Evolutionary conservation across 2,113 vertebrate species (phyloP), one percentile per base, ranked within the genome.

Genomic region (Halichoeres trimaculatus): DNA sequence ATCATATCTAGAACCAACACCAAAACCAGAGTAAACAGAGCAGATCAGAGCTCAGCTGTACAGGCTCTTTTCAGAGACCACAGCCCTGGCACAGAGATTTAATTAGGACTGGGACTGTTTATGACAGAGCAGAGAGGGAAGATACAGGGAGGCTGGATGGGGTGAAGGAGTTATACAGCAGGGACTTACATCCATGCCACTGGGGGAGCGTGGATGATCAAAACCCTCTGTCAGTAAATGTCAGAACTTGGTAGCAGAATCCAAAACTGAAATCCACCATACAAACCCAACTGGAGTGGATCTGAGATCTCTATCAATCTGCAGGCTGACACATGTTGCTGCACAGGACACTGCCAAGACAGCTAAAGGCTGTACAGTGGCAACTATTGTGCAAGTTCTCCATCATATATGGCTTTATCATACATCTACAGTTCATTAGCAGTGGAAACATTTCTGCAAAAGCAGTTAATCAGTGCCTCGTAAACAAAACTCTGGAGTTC

Each of bases 181-280:
- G 78, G 75, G 73, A 67, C 77, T 77, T 82, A 70, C 79, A 88
- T 85, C 77, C 73, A 87, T 66, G 70, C 66, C 73, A 62, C 75
- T 60, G 50, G 79, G 61, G 57, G 56, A 83, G 69, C 30, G 24
- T 73, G 64, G 73, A 76, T 55, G 43, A 77, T 85, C 75, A 80
- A 83, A 84, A 40, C 40, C 47, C 36, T 47, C 62, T 68, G 74
- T 80, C 64, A 76, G 73, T 80, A 85, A 82, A 81, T 85, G 84
- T 88, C 71, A 85, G 23, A 62, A 69, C 67, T n/a, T 56, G 48
- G 66, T 78, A 75, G 79, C 69, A 41, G 40, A 65, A 51, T 83
- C 82, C 74, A 83, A 76, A 24, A 61, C 7, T 88, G 60, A 70
- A 40, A 64, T 75, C 26, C 70, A 51, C 69, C 20, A 45, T 48